Evolutionary conservation across 2,797 vertebrate genomes (phyloP).

Genomic region (Acipenser ruthenus): DNA sequence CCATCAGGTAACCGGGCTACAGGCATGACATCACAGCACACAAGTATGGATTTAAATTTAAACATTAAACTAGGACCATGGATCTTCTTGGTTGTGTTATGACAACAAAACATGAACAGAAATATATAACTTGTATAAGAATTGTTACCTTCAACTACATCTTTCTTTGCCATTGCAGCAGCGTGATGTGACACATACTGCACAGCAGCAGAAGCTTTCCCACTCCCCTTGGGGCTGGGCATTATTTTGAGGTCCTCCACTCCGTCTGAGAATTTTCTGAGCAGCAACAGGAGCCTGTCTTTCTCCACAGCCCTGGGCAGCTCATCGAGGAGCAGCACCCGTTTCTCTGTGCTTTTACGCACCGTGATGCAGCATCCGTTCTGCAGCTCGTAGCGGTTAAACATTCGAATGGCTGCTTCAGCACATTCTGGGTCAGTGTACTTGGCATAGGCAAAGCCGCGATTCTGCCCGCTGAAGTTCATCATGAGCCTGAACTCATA

Average conservation of each 20-base stretch:
- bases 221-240: slow-evolving; percentile 30
- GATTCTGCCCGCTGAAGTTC: slow-evolving; percentile 93
- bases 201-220: slow-evolving; percentile 52
- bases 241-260: slow-evolving; percentile 57
- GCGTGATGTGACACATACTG: slow-evolving; percentile 66
- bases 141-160: slow-evolving; percentile 68
- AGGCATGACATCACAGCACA: too few relatives aligned
- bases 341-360: slow-evolving; percentile 75
- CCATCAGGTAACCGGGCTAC: too few relatives aligned
- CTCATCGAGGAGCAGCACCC: slow-evolving; percentile 58
- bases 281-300: slow-evolving; percentile 38
- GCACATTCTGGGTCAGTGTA: slow-evolving; percentile 51
- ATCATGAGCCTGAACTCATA: slow-evolving; percentile 97
- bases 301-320: slow-evolving; percentile 39
- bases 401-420: slow-evolving; percentile 45
- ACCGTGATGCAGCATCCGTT: slow-evolving; percentile 46
- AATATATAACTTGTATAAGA: too few relatives aligned
- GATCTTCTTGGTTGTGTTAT: too few relatives aligned
- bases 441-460: slow-evolving; percentile 85
- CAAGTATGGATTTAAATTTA: too few relatives aligned
- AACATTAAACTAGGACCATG: too few relatives aligned
- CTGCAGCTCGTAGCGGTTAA: slow-evolving; percentile 62
- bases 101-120: too few relatives aligned
- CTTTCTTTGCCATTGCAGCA: slow-evolving; percentile 83
- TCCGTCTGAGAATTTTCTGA: slow-evolving; percentile 47